Base-by-base conservation (phyloP, 2,113 vertebrate genomes). In the Apodemus speciosus region DNA sequence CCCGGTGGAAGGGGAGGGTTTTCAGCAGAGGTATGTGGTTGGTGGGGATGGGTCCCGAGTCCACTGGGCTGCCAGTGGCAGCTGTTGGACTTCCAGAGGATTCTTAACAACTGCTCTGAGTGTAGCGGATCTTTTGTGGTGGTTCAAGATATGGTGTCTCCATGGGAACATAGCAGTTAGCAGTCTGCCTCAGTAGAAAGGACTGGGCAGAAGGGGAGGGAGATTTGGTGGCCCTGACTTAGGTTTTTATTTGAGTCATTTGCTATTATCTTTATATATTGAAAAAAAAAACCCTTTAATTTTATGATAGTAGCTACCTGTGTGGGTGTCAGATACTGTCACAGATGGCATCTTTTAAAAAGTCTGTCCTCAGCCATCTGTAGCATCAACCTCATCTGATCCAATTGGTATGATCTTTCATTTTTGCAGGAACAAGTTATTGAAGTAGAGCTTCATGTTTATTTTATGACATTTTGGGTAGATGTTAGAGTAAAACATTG, bases 401-500 rank as follows among this genome's bases (percentile, higher is more conserved):
- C 77, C 71, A 93, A 16, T 79, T 92, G 94, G 32, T 96, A 43
- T 92, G 73, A 72, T 92, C 89, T 93, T 90, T 95, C 93, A 93
- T 83, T 95, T 96, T 75, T 91, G 84, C 79, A 94, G 64, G 90
- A 71, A 71, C 76, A 60, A 95, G 86, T 95, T 94, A 94, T 95
- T 97, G 92, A 96, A 97, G 93, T 95, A 95, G 94, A 89, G 88
- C 66, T 90, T 95, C 83, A 83, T 93, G 72, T 95, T 95, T 97
- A 9, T 93, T 56, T 56, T 56, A 18, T 96, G 90, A 58, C 75
- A 88, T 91, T 97, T 93, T 51, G 83, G 71, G 83, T 91, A 97
- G 96, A 95, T n/a, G 86, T 96, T 97, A 66, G 84, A 75, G 71
- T 93, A 96, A 94, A 96, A 97, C 91, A 93, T 90, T 93, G 95